Base-by-base conservation (phyloP, 2,113 vertebrate species). In the Saguinus midas region DNA sequence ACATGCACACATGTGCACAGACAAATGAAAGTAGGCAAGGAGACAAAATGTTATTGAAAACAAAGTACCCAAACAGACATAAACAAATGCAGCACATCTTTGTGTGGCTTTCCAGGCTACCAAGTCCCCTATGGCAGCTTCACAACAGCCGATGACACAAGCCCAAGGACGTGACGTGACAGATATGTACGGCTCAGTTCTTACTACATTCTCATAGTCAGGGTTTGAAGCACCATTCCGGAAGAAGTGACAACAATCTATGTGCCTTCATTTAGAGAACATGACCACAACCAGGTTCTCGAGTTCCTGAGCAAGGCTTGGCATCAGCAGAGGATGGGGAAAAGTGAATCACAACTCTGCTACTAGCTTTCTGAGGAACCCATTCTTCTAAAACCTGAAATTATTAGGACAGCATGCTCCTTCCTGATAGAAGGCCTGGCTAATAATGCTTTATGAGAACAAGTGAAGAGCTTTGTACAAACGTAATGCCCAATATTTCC, bases 391-490 rank as follows among this genome's bases (percentile, higher is more conserved):
- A 87, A 94, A 43, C 1, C 1, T 85, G 61, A 40, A 79, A 48
- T 92, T 23, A 86, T 27, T 21, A 83, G 66, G 55, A 50, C 57
- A 2, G 17, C 27, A 25, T 12, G 40, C 43, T 8, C 50, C 37
- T 70, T 35, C 57, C 45, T 66, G 40, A 81, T 11, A 58, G 23
- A 94, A 75, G 58, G 25, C 37, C 83, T 25, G 8, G 11, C 20
- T 55, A 12, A 17, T n/a, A 79, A 89, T 11, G 3, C 40, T 87
- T 87, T 68, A n/a, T 29, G 75, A 57, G 40, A 85, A 64, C 50
- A 66, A 87, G 27, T 40, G 5, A 94, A 83, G 90, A 87, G 3
- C 13, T 81, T 11, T 48, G 43, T 45, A 96, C 57, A 90, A 92
- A 55, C 25, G 37, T 13, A 50, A 86, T 5, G 25, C 40, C 37